Evolutionary conservation across 1,140 invertebrate genomes (phyloP).

Genomic region (Papilio glaucus): DNA sequence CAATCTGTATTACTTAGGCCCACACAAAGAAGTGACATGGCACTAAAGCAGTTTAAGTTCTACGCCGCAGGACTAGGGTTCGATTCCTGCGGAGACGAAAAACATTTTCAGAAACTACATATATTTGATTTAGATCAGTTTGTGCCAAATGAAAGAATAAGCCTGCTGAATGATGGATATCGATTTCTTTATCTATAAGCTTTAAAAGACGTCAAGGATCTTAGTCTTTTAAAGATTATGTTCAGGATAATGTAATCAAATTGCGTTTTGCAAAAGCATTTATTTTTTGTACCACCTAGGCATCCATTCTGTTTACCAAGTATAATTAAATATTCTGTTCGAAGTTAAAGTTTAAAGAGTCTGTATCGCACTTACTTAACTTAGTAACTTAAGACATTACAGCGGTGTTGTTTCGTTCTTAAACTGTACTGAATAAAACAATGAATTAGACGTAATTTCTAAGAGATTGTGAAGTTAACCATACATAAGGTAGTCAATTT

Average conservation of each 20-base stretch:
- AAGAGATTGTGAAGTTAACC: background rate
- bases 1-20: no score
- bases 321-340: conserved; percentile 10
- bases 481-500: background rate
- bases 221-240: background rate
- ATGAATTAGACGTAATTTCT: conserved; percentile 29
- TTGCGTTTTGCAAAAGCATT: no score
- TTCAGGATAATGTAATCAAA: no score
- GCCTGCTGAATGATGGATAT: no score
- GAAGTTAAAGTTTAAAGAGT: conserved; percentile 25
- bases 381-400: conserved; percentile 23
- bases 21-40: no score
- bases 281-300: background rate
- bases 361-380: conserved; percentile 18
- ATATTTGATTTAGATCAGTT: background rate
- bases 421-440: conserved; percentile 38
- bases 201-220: no score
- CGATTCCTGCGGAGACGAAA: no score
- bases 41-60: no score
- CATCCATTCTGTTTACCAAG: background rate
- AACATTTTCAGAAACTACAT: no score
- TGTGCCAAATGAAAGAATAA: background rate
- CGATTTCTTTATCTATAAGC: no score
- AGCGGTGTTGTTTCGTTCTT: conserved; percentile 27
- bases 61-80: no score